These are phyloP conservation scores for Mesorhabditis sp. DNA, from an alignment of 2,888 invertebrate genomes.

Conservation along the genomic window DNA sequence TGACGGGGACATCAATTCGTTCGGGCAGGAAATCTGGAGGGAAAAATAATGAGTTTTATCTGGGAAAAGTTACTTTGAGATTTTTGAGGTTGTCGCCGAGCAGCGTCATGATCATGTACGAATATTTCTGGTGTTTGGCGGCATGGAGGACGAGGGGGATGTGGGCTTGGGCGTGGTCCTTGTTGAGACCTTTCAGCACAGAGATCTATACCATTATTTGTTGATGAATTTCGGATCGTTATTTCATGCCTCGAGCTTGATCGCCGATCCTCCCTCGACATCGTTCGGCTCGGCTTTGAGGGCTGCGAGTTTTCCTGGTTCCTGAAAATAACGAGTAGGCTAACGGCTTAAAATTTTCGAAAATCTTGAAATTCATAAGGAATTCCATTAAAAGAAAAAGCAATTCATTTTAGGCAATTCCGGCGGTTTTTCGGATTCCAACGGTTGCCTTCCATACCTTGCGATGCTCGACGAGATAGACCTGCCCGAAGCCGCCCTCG, in stretches of 20 bases:
- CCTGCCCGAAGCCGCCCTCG: conserved; percentile 49
- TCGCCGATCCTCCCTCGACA: conserved; percentile 47
- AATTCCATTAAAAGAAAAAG: too few species aligned
- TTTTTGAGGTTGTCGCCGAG: conserved; percentile 40
- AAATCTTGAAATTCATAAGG: neutral
- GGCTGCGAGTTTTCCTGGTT: conserved; percentile 25
- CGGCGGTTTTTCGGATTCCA: too few species aligned
- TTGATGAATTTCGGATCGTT: neutral
- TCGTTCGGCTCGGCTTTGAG: conserved; percentile 50
- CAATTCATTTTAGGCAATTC: too few species aligned
- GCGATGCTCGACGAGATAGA: conserved; percentile 21
- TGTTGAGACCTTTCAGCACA: conserved; percentile 31
- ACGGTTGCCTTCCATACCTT: neutral
- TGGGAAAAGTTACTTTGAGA: conserved; percentile 16
- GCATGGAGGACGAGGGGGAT: conserved; percentile 36
- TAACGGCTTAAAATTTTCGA: conserved; percentile 17
- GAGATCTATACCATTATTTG: conserved; percentile 18
- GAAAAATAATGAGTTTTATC: neutral
- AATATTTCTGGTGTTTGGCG: conserved; percentile 37
- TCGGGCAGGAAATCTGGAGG: neutral
- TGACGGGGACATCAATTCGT: conserved; percentile 9
- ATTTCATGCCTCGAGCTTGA: conserved; percentile 39
- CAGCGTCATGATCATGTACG: conserved; percentile 48
- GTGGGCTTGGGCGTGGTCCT: conserved; percentile 34
- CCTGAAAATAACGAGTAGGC: conserved; percentile 11